These are phyloP conservation scores for Nasonia vitripennis DNA, from an alignment of 1,140 invertebrate species.

Conservation along the genomic window DNA sequence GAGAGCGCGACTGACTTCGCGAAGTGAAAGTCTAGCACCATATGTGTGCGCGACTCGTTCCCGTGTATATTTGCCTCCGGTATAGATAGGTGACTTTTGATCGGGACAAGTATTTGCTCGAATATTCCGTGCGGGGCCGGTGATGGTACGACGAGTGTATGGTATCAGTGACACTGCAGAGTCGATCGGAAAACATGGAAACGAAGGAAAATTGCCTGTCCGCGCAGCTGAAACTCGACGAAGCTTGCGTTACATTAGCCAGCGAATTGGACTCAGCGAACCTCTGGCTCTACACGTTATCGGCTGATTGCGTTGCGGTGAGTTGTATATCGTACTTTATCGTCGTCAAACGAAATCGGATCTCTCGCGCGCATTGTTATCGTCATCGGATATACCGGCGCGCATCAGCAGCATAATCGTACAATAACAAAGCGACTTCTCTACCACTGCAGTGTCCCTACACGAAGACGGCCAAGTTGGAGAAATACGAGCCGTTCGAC, in stretches of 20 bases:
- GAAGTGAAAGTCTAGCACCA: background rate
- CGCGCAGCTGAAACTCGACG: constrained; percentile 69
- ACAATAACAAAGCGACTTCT: background rate
- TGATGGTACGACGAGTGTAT: too few species aligned
- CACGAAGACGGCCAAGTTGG: constrained; percentile 65
- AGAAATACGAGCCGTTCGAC: constrained; percentile 52
- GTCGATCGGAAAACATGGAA: constrained; percentile 52
- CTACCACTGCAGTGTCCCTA: constrained; percentile 71
- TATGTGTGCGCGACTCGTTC: background rate
- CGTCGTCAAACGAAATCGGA: background rate
- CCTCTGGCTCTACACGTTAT: constrained; percentile 76
- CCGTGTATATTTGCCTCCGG: too few species aligned
- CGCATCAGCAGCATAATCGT: too few species aligned
- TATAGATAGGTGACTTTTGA: too few species aligned
- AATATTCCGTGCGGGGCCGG: too few species aligned
- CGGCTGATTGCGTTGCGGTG: constrained; percentile 78
- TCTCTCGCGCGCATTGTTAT: background rate
- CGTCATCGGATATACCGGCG: too few species aligned
- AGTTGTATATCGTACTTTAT: constrained; percentile 54
- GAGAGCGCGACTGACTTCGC: background rate
- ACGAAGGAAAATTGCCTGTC: constrained; percentile 23
- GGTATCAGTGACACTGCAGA: too few species aligned
- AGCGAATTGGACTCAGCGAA: constrained; percentile 62
- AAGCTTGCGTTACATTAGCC: constrained; percentile 76
- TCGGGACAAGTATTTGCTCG: too few species aligned